A percentile compares a stretch with the other conserved stretches of the same genome.
phyloP scores from a whole-genome alignment of 2,113 vertebrate species.

The Silurus asotus region DNA sequence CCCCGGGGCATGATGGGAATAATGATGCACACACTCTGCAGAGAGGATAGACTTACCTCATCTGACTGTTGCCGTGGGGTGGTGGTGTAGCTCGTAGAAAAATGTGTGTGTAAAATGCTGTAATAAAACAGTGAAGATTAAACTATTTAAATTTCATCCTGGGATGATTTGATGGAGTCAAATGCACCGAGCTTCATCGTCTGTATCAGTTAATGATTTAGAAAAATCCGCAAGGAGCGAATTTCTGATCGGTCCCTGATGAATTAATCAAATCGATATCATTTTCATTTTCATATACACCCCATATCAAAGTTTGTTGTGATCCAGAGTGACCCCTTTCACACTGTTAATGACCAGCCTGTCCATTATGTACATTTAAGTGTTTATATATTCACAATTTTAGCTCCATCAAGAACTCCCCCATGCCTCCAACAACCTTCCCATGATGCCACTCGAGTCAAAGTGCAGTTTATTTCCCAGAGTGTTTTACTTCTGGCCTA shows the following conservation, averaged over 20 bases:
- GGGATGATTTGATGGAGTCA: background rate
- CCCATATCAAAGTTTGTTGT: background rate
- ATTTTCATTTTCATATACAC: background rate
- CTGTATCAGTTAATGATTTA: background rate
- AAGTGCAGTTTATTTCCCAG: background rate
- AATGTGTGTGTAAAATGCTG: background rate
- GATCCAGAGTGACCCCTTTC: background rate
- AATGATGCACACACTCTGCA: conserved; percentile 27
- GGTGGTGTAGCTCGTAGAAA: background rate
- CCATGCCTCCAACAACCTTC: too few species aligned
- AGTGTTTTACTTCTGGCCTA: background rate
- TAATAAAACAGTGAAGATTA: background rate
- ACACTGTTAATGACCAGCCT: background rate
- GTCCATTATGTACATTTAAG: too few species aligned
- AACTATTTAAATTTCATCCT: background rate
- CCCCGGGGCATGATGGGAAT: conserved; percentile 44
- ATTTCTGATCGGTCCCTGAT: background rate
- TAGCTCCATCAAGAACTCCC: too few species aligned
- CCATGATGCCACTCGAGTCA: background rate
- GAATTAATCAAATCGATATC: background rate
- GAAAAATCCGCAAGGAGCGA: background rate
- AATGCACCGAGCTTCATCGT: background rate
- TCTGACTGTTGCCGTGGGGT: background rate
- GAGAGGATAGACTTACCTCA: background rate
- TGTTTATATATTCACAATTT: background rate